Evolutionary conservation across 2,797 vertebrate genomes (phyloP).

Genomic region (Cryptoblepharus egeriae): DNA sequence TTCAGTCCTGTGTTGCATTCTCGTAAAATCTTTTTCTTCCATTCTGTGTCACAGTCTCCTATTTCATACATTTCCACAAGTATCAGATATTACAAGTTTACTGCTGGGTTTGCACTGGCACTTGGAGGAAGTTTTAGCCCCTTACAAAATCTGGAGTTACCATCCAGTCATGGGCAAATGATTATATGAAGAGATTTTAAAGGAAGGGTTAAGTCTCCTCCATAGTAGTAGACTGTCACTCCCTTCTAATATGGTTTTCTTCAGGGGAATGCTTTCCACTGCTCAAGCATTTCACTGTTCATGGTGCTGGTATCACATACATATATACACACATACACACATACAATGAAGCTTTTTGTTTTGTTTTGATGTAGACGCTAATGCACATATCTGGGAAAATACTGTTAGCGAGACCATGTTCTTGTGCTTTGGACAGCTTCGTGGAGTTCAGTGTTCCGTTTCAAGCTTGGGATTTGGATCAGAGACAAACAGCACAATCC

Average conservation of each 20-base stretch:
- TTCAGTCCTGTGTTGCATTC: constrained; percentile 27
- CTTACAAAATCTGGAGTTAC: constrained; percentile 10
- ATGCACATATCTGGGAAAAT: constrained; percentile 22
- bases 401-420: background rate
- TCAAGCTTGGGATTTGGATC: constrained; percentile 10
- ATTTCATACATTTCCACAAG: background rate
- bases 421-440: background rate
- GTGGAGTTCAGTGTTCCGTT: constrained; percentile 27
- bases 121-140: constrained; percentile 34
- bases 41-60: background rate
- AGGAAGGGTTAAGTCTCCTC: background rate
- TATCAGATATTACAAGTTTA: background rate
- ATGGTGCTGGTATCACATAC: constrained; percentile 9
- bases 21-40: constrained; percentile 43
- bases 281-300: constrained; percentile 16
- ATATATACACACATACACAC: background rate
- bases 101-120: constrained; percentile 9
- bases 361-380: constrained; percentile 17
- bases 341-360: constrained; percentile 14
- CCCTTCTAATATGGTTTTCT: constrained; percentile 6
- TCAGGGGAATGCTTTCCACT: background rate
- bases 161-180: constrained; percentile 19
- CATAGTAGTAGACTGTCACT: constrained; percentile 14
- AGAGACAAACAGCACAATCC: constrained; percentile 5
- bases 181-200: background rate